Base-by-base conservation (phyloP, 2,888 invertebrate genomes). In the Microplitis manilae region DNA sequence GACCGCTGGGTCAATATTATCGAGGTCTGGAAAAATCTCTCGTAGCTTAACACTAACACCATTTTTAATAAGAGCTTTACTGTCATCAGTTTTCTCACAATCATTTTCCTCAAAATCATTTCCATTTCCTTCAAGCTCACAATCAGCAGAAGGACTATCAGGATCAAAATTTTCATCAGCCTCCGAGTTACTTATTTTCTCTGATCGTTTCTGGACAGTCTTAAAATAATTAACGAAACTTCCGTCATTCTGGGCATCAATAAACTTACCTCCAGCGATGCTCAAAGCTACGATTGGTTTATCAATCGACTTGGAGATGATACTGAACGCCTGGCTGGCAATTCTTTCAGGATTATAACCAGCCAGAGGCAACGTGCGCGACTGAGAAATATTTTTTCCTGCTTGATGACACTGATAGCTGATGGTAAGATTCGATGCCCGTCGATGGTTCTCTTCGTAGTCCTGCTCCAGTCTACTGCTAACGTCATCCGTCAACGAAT, bases 401-500 rank as follows among this genome's bases (percentile, higher is more conserved):
- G 80, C 76, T 8, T 78, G 79, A 79, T 84, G 83, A 77, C 84
- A 87, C 5, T 87, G 87, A 85, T 94, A 95, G 88, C 94, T 94
- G 0, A 97, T 93, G 0, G 95, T 95, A 91, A 98, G 92, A 85
- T 94, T 92, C 88, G 94, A 94, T 0, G 97, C 97, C 50, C 92
- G 93, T 72, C 98, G 93, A 85, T 95, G 95, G 86, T 96, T 97
- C 91, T 97, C 95, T 68, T 93, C 89, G 0, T 93, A 91, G 90
- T 98, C 98, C 86, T 95, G 94, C 64, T 94, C 93, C 38, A 98
- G 90, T 74, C 98, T 92, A 85, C 97, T 97, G 17, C 93, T 93
- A 68, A 98, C 93, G 91, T 98, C 98, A 69, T 92, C 93, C 0
- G 95, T 92, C n/a, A 98, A 90, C 85, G 96, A 96, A 70, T 91